Evolutionary conservation across 2,797 vertebrate genomes (phyloP), one percentile per base, ranked within the genome.

Genomic region (Danio choprae): DNA sequence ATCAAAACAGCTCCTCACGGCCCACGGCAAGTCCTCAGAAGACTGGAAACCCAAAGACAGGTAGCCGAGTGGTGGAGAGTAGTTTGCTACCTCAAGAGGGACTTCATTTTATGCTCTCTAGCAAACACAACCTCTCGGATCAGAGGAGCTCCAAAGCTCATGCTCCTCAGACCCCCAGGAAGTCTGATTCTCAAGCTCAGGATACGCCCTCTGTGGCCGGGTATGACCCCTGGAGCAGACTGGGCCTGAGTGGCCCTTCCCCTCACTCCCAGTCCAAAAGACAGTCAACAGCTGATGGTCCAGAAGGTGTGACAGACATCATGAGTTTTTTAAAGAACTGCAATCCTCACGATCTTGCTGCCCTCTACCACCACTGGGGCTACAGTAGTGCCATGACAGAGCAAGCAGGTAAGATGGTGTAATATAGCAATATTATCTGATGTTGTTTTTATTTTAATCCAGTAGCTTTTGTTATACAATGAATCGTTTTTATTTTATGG

Each of bases 361-460:
- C 95, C 0, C 89, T 98, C 64, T 98, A 97, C 93, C 97, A 97
- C 88, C 96, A 96, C 91, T 99, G 98, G 93, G 95, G 97, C 50
- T 95, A 95, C 78, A 92, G 92, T 60, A 94, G 93, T 87, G 93
- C 95, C 7, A 92, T 95, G 85, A 85, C 95, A 29, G 96, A 97
- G 87, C 95, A 96, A 78, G 87, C 96, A 94, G 97, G 97, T 98
- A 91, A 95, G 94, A 44, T 18, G 13, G 48, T 76, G 6, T 11
- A 12, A 10, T 43, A 4, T 7, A 51, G 15, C 74, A 53, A 6
- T 62, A 36, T 73, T 15, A 43, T 20, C 4, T 6, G 11, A 74
- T 38, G 16, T 6, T 20, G 36, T 9, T 62, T 64, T 11, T 15
- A 8, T 40, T 50, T 13, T 29, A 51, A 44, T 16, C 4, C 4